A percentile compares a stretch with the other conserved stretches of the same genome.
These are phyloP conservation scores for Eudemis profundana DNA, from an alignment of 2,888 invertebrate species.

Conservation along the genomic window DNA sequence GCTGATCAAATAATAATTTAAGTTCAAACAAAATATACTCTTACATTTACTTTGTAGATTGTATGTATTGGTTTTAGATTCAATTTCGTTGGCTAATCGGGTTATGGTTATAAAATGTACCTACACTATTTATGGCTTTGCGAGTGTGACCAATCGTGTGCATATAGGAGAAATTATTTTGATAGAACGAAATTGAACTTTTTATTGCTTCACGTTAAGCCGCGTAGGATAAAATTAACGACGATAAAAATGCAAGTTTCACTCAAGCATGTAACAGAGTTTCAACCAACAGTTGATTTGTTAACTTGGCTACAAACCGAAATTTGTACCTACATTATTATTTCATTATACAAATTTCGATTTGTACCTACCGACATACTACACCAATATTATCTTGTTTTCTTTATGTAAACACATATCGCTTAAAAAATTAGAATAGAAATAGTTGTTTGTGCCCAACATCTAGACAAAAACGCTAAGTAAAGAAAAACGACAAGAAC, in stretches of 20 bases:
- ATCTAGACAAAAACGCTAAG: no score
- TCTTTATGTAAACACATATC: no score
- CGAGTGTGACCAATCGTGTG: neutral
- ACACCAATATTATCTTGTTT: no score
- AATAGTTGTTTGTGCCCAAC: no score
- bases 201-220: slow-evolving; percentile 13
- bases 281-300: neutral
- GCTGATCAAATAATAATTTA: neutral
- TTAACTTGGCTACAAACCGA: no score
- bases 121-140: neutral
- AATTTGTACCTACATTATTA: no score
- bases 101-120: neutral
- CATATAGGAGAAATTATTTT: neutral
- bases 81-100: neutral
- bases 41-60: neutral
- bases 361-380: no score
- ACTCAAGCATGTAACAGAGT: neutral
- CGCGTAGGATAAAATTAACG: neutral
- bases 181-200: neutral
- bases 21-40: neutral
- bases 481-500: no score
- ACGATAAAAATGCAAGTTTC: neutral
- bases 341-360: no score
- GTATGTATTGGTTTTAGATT: neutral
- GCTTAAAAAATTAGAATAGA: no score